Conservation (phyloP, 2,113 vertebrate genomes). For the Eretmochelys imbricata region DNA sequence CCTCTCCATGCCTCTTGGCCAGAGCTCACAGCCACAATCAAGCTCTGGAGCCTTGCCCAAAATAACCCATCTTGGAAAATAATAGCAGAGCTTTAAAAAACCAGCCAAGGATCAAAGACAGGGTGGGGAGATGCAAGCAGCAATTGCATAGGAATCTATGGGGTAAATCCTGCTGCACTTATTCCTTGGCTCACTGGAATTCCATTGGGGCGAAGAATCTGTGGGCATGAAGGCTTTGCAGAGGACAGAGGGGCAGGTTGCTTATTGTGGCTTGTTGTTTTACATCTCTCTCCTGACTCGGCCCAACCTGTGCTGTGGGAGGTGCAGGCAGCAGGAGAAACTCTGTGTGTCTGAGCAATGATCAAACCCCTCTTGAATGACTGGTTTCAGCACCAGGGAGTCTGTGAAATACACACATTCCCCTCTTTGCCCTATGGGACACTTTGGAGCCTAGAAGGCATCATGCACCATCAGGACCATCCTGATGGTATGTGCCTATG, state of each 20-base stretch:
- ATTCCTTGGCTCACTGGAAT: background rate
- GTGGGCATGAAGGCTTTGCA: background rate
- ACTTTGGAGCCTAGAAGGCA: slow-evolving; percentile 48
- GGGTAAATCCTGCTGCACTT: background rate
- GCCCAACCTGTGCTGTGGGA: background rate
- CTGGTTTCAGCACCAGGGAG: background rate
- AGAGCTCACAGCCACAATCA: background rate
- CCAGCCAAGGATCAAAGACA: background rate
- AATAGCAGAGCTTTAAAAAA: background rate
- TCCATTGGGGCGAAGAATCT: background rate
- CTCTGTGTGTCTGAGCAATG: background rate
- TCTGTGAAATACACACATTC: slow-evolving; percentile 53
- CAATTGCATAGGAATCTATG: too few relatives aligned
- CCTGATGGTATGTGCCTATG: slow-evolving; percentile 52
- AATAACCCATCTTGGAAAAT: background rate
- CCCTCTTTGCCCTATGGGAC: slow-evolving; percentile 36
- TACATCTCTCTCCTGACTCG: background rate
- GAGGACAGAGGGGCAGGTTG: background rate
- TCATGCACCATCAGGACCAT: slow-evolving; percentile 49
- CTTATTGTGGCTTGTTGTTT: background rate
- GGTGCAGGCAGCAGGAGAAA: background rate
- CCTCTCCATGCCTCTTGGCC: background rate
- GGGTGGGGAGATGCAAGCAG: background rate
- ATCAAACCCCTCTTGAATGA: slow-evolving; percentile 40
- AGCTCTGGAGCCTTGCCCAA: background rate